A percentile compares a stretch with the other conserved stretches of the same genome.
These are phyloP conservation scores for Netelia virgata DNA, from an alignment of 2,888 invertebrate species.

Conservation along the genomic window DNA sequence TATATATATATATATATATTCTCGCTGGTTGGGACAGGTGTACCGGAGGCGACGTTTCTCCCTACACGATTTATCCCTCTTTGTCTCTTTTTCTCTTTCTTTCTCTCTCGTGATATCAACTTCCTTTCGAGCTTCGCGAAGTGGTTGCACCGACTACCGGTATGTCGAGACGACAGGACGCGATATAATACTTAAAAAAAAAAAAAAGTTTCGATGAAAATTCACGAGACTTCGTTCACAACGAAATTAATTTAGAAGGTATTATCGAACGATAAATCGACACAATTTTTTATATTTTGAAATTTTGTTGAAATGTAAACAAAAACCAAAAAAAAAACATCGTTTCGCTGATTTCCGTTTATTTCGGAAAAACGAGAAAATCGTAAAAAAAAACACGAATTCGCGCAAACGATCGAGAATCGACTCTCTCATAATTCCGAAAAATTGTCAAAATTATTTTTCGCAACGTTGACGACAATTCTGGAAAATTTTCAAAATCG, in stretches of 20 bases:
- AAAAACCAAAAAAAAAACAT: no score
- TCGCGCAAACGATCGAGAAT: no score
- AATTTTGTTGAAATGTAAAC: no score
- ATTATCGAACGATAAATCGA: background rate
- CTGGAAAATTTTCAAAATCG: no score
- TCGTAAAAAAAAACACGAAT: no score
- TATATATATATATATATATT: background rate
- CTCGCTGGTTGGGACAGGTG: slow-evolving; percentile 62
- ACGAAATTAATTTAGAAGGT: background rate
- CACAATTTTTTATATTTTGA: no score
- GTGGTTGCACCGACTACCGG: slow-evolving; percentile 65
- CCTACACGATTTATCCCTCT: slow-evolving; percentile 56
- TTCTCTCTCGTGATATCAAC: slow-evolving; percentile 30
- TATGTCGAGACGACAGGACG: slow-evolving; percentile 60
- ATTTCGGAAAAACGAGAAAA: no score
- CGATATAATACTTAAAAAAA: slow-evolving; percentile 14
- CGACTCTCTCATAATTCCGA: no score
- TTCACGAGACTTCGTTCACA: slow-evolving; percentile 53
- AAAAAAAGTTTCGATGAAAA: slow-evolving; percentile 25
- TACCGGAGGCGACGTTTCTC: slow-evolving; percentile 59
- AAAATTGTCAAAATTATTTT: no score
- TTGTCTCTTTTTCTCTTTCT: slow-evolving; percentile 19
- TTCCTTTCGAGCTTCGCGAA: slow-evolving; percentile 54
- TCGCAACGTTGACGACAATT: no score
- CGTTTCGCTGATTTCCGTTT: no score